These are phyloP conservation scores for Drosophila dunni DNA, from an alignment of 1,140 invertebrate genomes.

Conservation along the genomic window DNA sequence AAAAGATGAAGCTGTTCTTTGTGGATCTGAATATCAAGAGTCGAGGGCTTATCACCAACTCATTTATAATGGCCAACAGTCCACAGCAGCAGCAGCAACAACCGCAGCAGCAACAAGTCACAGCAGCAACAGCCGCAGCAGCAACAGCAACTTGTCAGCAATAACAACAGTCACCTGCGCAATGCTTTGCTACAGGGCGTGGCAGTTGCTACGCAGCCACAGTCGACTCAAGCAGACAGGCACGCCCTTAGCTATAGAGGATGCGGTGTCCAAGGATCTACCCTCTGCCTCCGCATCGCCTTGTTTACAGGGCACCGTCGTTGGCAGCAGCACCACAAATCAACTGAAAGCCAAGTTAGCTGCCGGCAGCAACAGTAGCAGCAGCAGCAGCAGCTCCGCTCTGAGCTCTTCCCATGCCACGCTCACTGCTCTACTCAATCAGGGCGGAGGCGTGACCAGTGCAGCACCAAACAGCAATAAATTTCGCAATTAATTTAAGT, in stretches of 20 bases:
- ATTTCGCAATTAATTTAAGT: conserved; percentile 56
- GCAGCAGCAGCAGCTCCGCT: conserved; percentile 50
- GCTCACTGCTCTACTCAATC: conserved; percentile 76
- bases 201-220: conserved; percentile 9
- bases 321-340: conserved; percentile 46
- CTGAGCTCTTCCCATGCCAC: conserved; percentile 82
- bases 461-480: conserved; percentile 40
- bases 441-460: conserved; percentile 43
- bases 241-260: conserved; percentile 20
- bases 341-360: no score
- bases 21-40: conserved; percentile 83
- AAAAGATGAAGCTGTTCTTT: conserved; percentile 82
- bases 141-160: conserved; percentile 20
- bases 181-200: conserved; percentile 34
- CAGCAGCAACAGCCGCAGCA: conserved; percentile 6
- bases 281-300: conserved; percentile 46
- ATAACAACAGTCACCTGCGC: conserved; percentile 26
- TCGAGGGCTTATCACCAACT: conserved; percentile 80
- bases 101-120: conserved; percentile 21
- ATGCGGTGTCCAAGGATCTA: conserved; percentile 46
- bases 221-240: conserved; percentile 10
- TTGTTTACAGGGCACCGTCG: conserved; percentile 63
- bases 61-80: conserved; percentile 61
- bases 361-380: conserved; percentile 43
- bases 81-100: conserved; percentile 42